Base-by-base conservation (phyloP, 2,888 invertebrate species). In the Drosophila putrida region DNA sequence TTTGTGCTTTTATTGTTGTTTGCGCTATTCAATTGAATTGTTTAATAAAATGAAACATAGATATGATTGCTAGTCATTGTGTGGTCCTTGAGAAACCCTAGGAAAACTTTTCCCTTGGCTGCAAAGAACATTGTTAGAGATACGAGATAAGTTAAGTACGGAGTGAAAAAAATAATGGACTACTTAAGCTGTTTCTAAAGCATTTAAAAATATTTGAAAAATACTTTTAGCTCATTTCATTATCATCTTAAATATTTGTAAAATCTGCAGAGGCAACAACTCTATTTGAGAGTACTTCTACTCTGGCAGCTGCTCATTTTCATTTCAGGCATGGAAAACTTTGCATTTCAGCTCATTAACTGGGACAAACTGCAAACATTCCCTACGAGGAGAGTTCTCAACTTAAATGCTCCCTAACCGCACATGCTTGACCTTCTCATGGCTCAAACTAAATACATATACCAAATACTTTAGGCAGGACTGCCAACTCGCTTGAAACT, bases 271-370 rank as follows among this genome's bases (percentile, higher is more conserved):
- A 6, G 41, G 41, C 33, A 54, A 54, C 9, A 33, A 51, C 31
- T 59, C n/a, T 6, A 39, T 38, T 38, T 27, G 11, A 41, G 11
- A 5, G 58, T 31, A 25, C 33, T 2, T 5, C n/a, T 33, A 41
- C 38, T 31, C 13, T n/a, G 10, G 11, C 15, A 38, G 27, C 13
- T 59, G 20, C 41, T 35, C 39, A 43, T 74, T 61, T 47, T 57
- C 31, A 38, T 31, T 55, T 54, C n/a, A n/a, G n/a, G 10, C 57
- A 28, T 15, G 6, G 13, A 62, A 78, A 85, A 80, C 60, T 76
- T 82, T 66, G 68, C 83, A 71, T 89, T 83, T 89, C 83, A 83
- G 76, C 79, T 87, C 88, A 83, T 83, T 83, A 89, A 88, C 71
- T 73, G 66, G 84, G 64, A 78, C 84, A 87, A 83, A 88, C 73